A percentile compares a stretch with the other conserved stretches of the same genome.
phyloP scores from a whole-genome alignment of 2,888 invertebrate species.

The Apamea anceps region DNA sequence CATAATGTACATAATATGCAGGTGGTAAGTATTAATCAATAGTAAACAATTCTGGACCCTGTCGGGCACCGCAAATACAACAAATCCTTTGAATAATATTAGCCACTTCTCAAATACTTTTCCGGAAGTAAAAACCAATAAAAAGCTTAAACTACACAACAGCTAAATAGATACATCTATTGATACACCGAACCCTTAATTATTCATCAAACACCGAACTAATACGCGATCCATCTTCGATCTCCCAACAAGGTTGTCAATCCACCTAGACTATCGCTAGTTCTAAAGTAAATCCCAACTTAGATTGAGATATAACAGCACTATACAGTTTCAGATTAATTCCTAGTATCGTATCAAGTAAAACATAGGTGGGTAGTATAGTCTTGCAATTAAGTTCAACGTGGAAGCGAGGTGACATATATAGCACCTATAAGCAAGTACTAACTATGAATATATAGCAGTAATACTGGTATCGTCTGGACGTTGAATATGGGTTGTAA shows the following conservation, averaged over 20 bases:
- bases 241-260: constrained; percentile 35
- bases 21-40: no score
- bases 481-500: constrained; percentile 3
- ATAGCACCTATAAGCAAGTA: constrained; percentile 15
- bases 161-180: not conserved
- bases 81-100: not conserved
- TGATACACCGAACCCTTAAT: not conserved
- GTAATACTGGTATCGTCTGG: not conserved
- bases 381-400: constrained; percentile 52
- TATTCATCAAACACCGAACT: constrained; percentile 23
- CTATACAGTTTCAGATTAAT: constrained; percentile 52
- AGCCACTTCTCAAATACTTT: not conserved
- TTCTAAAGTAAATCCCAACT: constrained; percentile 59
- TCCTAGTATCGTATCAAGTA: constrained; percentile 35
- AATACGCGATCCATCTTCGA: constrained; percentile 29
- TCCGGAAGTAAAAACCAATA: not conserved
- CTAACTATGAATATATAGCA: constrained; percentile 9
- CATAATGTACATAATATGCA: no score
- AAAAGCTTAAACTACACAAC: not conserved
- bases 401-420: constrained; percentile 27
- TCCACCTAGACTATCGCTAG: constrained; percentile 21
- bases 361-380: constrained; percentile 28
- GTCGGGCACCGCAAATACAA: no score
- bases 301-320: constrained; percentile 56
- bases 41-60: no score